Evolutionary conservation across 2,888 invertebrate species (phyloP).

Genomic region (Eupithecia vulgata): DNA sequence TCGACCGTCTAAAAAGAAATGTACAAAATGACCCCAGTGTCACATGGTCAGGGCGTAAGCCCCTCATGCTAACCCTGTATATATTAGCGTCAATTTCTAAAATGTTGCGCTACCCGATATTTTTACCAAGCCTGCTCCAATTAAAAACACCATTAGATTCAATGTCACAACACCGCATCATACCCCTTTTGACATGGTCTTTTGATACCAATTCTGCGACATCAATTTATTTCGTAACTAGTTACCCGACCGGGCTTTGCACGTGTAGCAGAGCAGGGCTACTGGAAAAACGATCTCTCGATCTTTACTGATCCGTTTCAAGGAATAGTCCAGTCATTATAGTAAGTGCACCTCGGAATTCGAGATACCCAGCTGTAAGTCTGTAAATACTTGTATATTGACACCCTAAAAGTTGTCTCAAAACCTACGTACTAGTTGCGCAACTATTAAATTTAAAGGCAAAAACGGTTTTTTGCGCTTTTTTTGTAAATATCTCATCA

Average conservation of each 20-base stretch:
- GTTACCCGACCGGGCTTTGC: not conserved
- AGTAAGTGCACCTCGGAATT: too few species aligned
- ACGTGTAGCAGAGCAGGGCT: not conserved
- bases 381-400: too few species aligned
- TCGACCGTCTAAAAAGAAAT: not conserved
- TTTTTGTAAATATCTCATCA: too few species aligned
- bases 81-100: not conserved
- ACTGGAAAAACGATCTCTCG: too few species aligned
- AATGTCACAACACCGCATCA: slow-evolving; percentile 16
- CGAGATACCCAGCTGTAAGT: too few species aligned
- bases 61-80: slow-evolving; percentile 6
- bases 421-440: too few species aligned
- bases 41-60: not conserved
- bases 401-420: too few species aligned
- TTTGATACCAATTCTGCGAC: not conserved
- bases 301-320: too few species aligned
- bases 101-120: slow-evolving; percentile 8
- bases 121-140: slow-evolving; percentile 17
- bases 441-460: too few species aligned
- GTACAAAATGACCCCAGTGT: not conserved
- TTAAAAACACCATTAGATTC: slow-evolving; percentile 51
- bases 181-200: slow-evolving; percentile 5
- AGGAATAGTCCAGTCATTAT: too few species aligned
- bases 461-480: too few species aligned
- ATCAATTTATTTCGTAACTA: not conserved